A percentile compares a stretch with the other conserved stretches of the same genome.
Evolutionary conservation across 1,140 invertebrate genomes (phyloP).

Genomic region (Ephestia elutella): DNA sequence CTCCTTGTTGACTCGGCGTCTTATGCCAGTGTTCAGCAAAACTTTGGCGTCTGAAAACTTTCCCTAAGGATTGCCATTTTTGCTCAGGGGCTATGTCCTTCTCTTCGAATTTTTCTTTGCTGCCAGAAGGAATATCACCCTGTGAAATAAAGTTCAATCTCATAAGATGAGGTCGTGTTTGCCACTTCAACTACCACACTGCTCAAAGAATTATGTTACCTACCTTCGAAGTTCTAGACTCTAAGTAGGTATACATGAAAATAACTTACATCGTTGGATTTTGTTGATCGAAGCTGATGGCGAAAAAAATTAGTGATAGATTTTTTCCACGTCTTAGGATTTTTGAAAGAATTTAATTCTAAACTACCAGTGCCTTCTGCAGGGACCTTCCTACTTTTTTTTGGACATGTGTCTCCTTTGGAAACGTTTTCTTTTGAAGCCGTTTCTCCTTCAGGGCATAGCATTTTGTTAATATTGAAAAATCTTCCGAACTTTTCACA

Average conservation of each 20-base stretch:
- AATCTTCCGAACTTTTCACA: constrained; percentile 26
- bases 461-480: constrained; percentile 29
- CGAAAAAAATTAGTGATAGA: constrained; percentile 62
- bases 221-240: too few species aligned
- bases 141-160: constrained; percentile 25
- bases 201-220: too few species aligned
- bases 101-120: constrained; percentile 49
- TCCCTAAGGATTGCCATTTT: constrained; percentile 68
- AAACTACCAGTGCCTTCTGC: constrained; percentile 41
- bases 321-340: constrained; percentile 61
- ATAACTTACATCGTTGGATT: constrained; percentile 59
- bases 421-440: constrained; percentile 34
- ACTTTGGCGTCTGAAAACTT: constrained; percentile 63
- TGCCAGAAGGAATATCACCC: constrained; percentile 56
- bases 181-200: too few species aligned
- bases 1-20: constrained; percentile 41
- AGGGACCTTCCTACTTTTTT: constrained; percentile 43
- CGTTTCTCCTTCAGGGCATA: constrained; percentile 43
- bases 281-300: constrained; percentile 56
- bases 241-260: too few species aligned
- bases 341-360: constrained; percentile 55
- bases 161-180: too few species aligned
- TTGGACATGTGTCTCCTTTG: constrained; percentile 40
- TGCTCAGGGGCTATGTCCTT: constrained; percentile 55
- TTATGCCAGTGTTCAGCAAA: constrained; percentile 54